Evolutionary conservation across 2,888 invertebrate genomes (phyloP), one percentile per base, ranked within the genome.

Genomic region (Theretra japonica): DNA sequence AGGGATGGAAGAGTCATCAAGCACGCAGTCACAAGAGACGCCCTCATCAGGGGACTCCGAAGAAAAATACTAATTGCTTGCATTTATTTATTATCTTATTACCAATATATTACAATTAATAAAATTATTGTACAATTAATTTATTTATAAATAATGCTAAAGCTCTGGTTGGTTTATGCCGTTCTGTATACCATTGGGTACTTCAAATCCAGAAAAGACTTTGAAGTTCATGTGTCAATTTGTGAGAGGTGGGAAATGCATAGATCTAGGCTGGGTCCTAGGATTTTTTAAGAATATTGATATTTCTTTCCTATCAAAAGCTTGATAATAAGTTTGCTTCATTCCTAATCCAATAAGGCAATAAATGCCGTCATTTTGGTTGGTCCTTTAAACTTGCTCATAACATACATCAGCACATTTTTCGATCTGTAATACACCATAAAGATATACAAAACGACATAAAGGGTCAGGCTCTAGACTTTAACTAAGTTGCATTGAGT

Each of bases 41-140:
- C 7, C 75, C 3, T 74, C 75, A 0, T 80, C 82, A 0, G 17
- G 69, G 0, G 83, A 82, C 6, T 85, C 84, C 0, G 83, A 83
- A 57, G 83, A 82, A 60, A 83, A 80, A 76, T 69, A 70, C 77
- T 56, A 19, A 69, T 59, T 68, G 15, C 56, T 65, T 48, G 28
- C 28, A 65, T 71, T 65, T 33, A 69, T 71, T 71, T 70, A 69
- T 57, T 73, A 62, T 65, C 48, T 62, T 70, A 62, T 69, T 48
- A 68, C 68, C 68, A 68, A 48, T 69, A 68, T 68, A 71, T 71
- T 69, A 73, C 56, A 71, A 68, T 73, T 69, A 11, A 72, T 70
- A 58, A 71, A 58, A 68, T 71, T 71, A 68, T 68, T 68, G 65
- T 71, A 58, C 68, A 71, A 28, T 68, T 33, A 59, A 70, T 58